Conservation (phyloP, 2,888 invertebrate genomes). For the Harpalus rufipes region DNA sequence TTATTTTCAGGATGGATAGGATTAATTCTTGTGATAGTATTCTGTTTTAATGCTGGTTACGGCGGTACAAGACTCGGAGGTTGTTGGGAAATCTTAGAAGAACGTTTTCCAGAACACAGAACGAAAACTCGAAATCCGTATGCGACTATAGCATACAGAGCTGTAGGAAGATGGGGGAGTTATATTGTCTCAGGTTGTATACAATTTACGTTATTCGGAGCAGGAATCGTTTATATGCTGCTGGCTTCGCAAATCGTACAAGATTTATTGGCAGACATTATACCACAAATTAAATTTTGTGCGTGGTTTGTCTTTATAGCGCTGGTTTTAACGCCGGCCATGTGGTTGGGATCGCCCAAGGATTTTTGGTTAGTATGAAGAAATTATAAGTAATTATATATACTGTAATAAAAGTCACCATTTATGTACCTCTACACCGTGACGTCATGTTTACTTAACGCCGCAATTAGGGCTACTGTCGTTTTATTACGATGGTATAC, state of each 20-base stretch:
- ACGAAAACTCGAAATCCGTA: conserved; percentile 83
- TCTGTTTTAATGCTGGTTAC: conserved; percentile 82
- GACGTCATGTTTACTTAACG: no score
- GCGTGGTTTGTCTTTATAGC: conserved; percentile 83
- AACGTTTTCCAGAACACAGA: conserved; percentile 81
- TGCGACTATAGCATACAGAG: conserved; percentile 83
- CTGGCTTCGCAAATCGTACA: conserved; percentile 83
- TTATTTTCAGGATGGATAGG: conserved; percentile 82
- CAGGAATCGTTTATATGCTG: conserved; percentile 83
- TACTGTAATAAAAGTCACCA: no score
- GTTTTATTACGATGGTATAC: no score
- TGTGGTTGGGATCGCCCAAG: conserved; percentile 85
- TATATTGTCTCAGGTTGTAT: conserved; percentile 82
- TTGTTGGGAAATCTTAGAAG: conserved; percentile 85
- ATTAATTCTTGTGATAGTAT: conserved; percentile 80
- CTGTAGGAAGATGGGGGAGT: conserved; percentile 82
- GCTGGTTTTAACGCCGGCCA: conserved; percentile 80
- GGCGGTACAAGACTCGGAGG: conserved; percentile 83
- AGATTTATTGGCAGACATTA: conserved; percentile 78
- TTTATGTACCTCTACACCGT: no score
- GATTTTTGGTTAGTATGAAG: conserved; percentile 83
- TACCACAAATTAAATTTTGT: conserved; percentile 81
- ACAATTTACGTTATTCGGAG: conserved; percentile 84
- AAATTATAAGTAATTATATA: background rate
- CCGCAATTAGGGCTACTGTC: no score